Conservation (phyloP, 2,797 vertebrate species). For the Podargus strigoides region DNA sequence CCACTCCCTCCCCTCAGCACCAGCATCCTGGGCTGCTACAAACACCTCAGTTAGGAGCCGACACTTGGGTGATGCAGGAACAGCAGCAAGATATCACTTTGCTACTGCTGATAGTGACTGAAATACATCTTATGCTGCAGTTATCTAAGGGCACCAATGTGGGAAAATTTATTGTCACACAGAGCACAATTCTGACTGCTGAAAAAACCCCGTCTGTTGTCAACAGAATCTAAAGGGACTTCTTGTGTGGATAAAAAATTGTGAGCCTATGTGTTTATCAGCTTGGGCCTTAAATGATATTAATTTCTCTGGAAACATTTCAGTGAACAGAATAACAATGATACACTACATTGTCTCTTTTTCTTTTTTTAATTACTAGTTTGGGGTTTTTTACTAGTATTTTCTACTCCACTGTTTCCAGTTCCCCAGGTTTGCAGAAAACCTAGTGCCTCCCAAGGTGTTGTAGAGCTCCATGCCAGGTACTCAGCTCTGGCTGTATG, state of each 20-base stretch:
- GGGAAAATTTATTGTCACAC: background rate
- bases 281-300: background rate
- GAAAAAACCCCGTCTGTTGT: background rate
- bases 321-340: background rate
- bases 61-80: background rate
- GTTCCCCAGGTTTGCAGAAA: background rate
- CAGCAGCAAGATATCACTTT: background rate
- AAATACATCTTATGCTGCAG: background rate
- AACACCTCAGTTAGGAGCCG: background rate
- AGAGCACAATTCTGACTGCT: background rate
- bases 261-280: background rate
- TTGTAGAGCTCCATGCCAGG: background rate
- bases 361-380: no score
- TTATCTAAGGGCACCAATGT: background rate
- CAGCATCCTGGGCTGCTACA: background rate
- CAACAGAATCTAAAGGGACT: background rate
- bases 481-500: background rate
- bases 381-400: background rate
- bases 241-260: background rate
- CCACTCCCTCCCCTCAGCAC: no score
- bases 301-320: background rate
- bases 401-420: background rate
- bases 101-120: background rate
- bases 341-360: background rate
- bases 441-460: background rate